Base-by-base conservation (phyloP, 2,888 invertebrate genomes). In the Hedychridium roseum region DNA sequence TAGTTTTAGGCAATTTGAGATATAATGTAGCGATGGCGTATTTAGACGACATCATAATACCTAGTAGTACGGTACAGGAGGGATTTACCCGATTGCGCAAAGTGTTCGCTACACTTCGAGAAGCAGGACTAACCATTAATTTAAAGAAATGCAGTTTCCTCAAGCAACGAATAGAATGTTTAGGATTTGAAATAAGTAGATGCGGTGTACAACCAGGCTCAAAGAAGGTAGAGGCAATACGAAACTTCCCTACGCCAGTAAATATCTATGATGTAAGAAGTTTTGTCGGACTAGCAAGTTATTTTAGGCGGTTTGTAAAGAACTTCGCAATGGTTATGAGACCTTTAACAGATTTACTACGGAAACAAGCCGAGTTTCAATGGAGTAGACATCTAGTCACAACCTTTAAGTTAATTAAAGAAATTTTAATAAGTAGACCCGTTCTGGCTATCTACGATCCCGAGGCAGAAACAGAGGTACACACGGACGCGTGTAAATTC, bases 401-500 rank as follows among this genome's bases (percentile, higher is more conserved):
- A 7, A 64, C 68, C 1, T 69, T 76, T 34, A 2, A 49, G 0
- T 54, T 34, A 39, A 62, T 59, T 48, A 74, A 71, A 39, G 4
- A 30, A 2, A 41, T 40, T 2, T 36, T 78, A 1, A 43, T 48
- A 0, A 44, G 53, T 12, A 47, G 67, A 12, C 63, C 63, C 5
- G 50, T 74, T 0, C 36, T 79, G 6, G 57, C 64, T 0, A 42
- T 76, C 2, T 74, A 64, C 32, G 56, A 73, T 14, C 57, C 60
- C 0, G 36, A 30, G 0, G 37, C 46, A 2, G 54, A 64, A 15
- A 69, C 66, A 5, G 43, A 76, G 23, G 34, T 74, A 0, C 77
- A 78, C 20, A 77, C 76, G 0, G 77, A 78, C 38, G 76, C 76
- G 0, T 68, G 71, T 16, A 55, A 64, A 7, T 11, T 56, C 0